phyloP scores from a whole-genome alignment of 2,797 vertebrate species.

The Prionace glauca region DNA sequence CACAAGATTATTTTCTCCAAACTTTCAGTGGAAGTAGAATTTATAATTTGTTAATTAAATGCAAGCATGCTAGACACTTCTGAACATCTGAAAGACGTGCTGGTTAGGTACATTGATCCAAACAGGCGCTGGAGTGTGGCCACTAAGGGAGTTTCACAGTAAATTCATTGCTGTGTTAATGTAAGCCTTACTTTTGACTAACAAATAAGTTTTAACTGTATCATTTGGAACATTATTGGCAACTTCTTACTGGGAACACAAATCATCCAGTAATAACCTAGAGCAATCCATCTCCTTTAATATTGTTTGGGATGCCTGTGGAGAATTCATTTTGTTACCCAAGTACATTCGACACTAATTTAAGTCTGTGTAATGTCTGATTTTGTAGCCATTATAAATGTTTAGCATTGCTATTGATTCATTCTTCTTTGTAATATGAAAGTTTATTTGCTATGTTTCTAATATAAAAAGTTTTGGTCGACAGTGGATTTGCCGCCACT shows the following conservation, averaged over 20 bases:
- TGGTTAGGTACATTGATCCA: too few species aligned
- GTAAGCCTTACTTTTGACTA: too few species aligned
- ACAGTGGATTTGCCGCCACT: background rate
- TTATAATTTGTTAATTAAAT: background rate
- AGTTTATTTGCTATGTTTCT: background rate
- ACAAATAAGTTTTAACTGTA: too few species aligned
- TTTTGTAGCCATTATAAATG: background rate
- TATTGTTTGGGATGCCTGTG: slow-evolving; percentile 1
- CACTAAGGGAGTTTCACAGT: too few species aligned
- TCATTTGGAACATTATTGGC: background rate
- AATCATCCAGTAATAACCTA: background rate
- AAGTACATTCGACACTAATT: background rate
- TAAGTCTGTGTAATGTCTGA: background rate
- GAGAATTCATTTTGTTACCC: background rate
- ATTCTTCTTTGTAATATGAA: background rate
- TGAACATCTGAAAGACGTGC: too few species aligned
- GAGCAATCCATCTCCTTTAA: background rate
- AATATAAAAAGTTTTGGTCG: background rate
- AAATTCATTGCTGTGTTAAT: too few species aligned
- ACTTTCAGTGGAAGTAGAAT: background rate
- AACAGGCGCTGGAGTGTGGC: too few species aligned
- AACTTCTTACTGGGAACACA: background rate
- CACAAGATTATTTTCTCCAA: background rate
- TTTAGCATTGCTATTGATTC: background rate
- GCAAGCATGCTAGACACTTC: too few species aligned